phyloP scores from a whole-genome alignment of 2,113 vertebrate species.

The Vanacampus margaritifer region DNA sequence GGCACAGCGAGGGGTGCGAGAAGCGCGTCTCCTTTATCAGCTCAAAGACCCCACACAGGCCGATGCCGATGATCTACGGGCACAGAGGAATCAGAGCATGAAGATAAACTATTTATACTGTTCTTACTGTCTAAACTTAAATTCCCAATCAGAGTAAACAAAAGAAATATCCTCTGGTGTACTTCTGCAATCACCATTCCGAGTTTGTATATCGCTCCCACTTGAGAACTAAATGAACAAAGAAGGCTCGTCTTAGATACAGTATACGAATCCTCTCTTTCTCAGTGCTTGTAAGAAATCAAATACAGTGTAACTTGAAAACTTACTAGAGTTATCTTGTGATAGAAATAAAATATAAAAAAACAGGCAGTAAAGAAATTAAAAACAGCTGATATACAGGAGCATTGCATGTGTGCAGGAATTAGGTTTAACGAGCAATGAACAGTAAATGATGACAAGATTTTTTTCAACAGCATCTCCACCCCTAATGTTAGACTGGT shows the following conservation, averaged over 20 bases:
- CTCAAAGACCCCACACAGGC: conserved; percentile 97
- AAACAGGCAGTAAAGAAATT: background rate
- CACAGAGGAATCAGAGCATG: conserved; percentile 17
- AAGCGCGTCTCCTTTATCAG: conserved; percentile 97
- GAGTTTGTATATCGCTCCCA: background rate
- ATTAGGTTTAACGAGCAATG: background rate
- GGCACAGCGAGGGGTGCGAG: conserved; percentile 93
- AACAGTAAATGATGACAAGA: conserved; percentile 3
- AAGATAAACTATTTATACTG: background rate
- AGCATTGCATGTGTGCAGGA: background rate
- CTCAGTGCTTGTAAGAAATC: too few species aligned
- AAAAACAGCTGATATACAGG: background rate
- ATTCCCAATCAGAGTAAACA: background rate
- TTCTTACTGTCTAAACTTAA: background rate
- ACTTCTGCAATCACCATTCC: background rate
- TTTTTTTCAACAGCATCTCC: background rate
- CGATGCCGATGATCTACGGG: conserved; percentile 92
- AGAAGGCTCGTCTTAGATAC: too few species aligned
- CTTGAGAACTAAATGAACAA: background rate
- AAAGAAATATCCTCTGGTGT: background rate
- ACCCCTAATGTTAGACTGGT: background rate
- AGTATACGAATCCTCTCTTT: too few species aligned
- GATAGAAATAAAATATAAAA: background rate
- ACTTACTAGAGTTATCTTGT: too few species aligned
- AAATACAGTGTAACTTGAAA: too few species aligned